Base-by-base conservation (phyloP, 1,140 invertebrate species). In the Hyles euphorbiae region DNA sequence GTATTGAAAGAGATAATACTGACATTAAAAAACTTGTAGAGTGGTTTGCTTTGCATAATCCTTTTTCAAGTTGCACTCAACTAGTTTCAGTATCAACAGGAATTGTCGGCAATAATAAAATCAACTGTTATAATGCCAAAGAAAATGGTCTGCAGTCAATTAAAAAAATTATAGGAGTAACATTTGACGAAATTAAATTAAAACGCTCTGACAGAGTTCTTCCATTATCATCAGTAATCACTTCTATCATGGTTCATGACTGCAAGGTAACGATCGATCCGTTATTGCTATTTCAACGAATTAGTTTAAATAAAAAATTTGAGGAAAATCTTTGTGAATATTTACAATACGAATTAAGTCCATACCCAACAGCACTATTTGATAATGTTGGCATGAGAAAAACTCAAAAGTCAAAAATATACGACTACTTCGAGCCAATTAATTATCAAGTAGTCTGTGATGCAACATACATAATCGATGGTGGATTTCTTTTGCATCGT, bases 361-460 rank as follows among this genome's bases (percentile, higher is more conserved):
- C 79, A 47, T 84, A 70, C 74, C 79, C 85, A 32, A 61, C 67
- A 67, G 63, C 81, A 56, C 52, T 89, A 67, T 89, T 85, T 76
- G 72, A 81, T 72, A 73, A 63, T 63, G 53, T 68, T 74, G 76
- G 77, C 60, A 87, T 87, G 81, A 63, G 76, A 68, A 84, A 87
- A 82, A 74, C 69, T 5, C 70, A 57, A 22, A 85, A 87, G 75
- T 58, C 78, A 5, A 53, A 70, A 65, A 68, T 88, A 33, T 86
- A 81, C 68, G 67, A 81, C 49, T 69, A 67, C 58, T 67, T 77
- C 63, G 63, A 12, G 22, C 63, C 72, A 53, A 50, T 72, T 34
- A 70, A 47, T 47, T 47, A 47, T 11, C n/a, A 47, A 47, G 22
- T 47, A 47, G 9, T 46, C 1, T 10, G 11, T 72, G 77, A 83